phyloP scores from a whole-genome alignment of 2,113 vertebrate species.

The Solenodon paradoxus region DNA sequence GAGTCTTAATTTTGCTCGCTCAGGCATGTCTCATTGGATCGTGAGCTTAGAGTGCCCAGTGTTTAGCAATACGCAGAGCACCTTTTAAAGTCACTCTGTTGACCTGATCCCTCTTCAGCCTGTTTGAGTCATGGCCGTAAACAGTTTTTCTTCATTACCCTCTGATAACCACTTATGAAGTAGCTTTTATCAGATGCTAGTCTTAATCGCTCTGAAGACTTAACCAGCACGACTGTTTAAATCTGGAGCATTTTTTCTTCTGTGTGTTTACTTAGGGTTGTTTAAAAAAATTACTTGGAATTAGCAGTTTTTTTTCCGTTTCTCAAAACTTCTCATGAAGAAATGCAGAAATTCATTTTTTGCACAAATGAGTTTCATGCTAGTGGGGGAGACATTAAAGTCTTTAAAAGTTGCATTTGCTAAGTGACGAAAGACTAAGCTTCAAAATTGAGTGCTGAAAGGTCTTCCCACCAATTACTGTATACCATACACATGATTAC shows the following conservation, averaged over 20 bases:
- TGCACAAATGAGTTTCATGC: background rate
- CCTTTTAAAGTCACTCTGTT: background rate
- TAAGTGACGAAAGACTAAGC: background rate
- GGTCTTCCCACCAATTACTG: background rate
- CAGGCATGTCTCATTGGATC: background rate
- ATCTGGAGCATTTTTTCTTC: background rate
- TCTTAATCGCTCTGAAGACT: background rate
- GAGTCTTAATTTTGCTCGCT: background rate
- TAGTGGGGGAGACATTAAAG: background rate
- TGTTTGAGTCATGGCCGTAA: background rate
- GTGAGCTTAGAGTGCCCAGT: background rate
- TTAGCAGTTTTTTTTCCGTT: slow-evolving; percentile 4
- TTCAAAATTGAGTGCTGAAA: slow-evolving; percentile 15
- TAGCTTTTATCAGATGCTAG: background rate
- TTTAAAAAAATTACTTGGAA: background rate
- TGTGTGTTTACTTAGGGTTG: background rate
- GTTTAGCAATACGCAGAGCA: background rate
- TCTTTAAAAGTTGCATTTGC: background rate
- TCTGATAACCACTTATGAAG: background rate
- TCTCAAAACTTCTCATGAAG: background rate
- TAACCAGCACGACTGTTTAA: background rate
- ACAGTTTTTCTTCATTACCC: background rate
- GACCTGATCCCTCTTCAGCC: background rate
- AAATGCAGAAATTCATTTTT: background rate
- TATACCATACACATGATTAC: background rate